A percentile compares a stretch with the other conserved stretches of the same genome.
Conservation (phyloP, 2,888 invertebrate species). For the Standfussiana lucernea region DNA sequence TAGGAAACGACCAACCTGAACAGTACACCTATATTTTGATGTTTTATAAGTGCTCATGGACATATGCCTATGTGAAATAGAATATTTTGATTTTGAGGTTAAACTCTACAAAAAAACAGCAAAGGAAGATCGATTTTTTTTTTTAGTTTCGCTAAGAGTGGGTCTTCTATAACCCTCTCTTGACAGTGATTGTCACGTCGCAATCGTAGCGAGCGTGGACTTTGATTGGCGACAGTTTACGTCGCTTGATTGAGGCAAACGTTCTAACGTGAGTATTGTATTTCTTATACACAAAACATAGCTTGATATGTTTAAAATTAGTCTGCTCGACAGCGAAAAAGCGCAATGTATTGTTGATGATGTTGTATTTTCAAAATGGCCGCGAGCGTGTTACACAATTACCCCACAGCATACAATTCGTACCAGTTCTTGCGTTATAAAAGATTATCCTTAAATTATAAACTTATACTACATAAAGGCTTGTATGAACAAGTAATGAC, state of each 20-base stretch:
- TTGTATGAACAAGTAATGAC: slow-evolving; percentile 14
- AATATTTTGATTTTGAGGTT: background rate
- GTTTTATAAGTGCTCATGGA: background rate
- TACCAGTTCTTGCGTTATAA: background rate
- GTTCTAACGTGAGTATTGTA: background rate
- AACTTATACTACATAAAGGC: background rate
- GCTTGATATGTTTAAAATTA: background rate
- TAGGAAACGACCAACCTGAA: background rate
- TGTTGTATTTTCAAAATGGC: background rate
- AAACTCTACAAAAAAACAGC: background rate
- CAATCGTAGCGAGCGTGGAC: slow-evolving; percentile 28
- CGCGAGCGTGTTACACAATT: background rate
- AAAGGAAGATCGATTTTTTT: background rate
- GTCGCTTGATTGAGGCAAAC: slow-evolving; percentile 37
- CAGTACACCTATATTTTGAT: background rate
- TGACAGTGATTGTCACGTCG: background rate
- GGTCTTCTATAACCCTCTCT: slow-evolving; percentile 13
- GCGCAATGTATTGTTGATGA: background rate
- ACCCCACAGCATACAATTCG: background rate
- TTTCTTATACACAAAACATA: background rate
- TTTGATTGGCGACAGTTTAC: slow-evolving; percentile 53
- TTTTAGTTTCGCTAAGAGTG: slow-evolving; percentile 4
- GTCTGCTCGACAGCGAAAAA: background rate
- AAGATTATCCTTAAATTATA: slow-evolving; percentile 3
- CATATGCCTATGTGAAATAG: background rate